phyloP scores from a whole-genome alignment of 2,113 vertebrate genomes.

The human region DNA sequence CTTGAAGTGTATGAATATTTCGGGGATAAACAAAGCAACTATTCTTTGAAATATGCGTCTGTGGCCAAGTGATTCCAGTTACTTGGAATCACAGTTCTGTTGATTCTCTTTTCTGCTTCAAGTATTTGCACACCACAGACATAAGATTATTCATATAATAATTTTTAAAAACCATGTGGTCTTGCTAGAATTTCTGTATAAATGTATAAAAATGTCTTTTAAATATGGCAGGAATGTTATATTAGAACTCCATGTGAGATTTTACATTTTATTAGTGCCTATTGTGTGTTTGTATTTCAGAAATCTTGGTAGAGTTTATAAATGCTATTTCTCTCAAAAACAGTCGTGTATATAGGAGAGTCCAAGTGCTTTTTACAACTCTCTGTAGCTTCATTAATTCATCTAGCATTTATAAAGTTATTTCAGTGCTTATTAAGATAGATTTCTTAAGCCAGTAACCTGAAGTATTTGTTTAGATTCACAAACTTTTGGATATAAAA shows the following conservation, averaged over 20 bases:
- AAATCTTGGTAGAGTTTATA: not conserved
- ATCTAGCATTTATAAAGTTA: not conserved
- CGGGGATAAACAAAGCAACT: not conserved
- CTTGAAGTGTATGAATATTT: not conserved
- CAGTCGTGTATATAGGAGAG: not conserved
- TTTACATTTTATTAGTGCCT: not conserved
- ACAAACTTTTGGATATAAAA: not conserved
- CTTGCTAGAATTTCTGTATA: not conserved
- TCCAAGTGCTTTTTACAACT: not conserved
- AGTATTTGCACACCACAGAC: not conserved
- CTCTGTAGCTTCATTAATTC: slow-evolving; percentile 5
- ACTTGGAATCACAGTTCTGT: not conserved
- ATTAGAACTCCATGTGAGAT: not conserved
- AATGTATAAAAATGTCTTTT: not conserved
- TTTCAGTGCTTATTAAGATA: slow-evolving; percentile 34
- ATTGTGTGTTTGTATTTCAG: not conserved
- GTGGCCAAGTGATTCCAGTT: not conserved
- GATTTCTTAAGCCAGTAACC: slow-evolving; percentile 38
- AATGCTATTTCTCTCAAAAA: not conserved
- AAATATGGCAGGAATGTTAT: not conserved
- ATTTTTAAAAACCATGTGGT: not conserved
- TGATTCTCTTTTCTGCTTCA: not conserved
- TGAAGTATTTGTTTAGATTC: slow-evolving; percentile 21
- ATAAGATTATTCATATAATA: not conserved
- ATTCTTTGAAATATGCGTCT: slow-evolving; percentile 21